A percentile compares a stretch with the other conserved stretches of the same genome.
Evolutionary conservation across 2,113 vertebrate genomes (phyloP).

Genomic region (Falcunculus frontatus): DNA sequence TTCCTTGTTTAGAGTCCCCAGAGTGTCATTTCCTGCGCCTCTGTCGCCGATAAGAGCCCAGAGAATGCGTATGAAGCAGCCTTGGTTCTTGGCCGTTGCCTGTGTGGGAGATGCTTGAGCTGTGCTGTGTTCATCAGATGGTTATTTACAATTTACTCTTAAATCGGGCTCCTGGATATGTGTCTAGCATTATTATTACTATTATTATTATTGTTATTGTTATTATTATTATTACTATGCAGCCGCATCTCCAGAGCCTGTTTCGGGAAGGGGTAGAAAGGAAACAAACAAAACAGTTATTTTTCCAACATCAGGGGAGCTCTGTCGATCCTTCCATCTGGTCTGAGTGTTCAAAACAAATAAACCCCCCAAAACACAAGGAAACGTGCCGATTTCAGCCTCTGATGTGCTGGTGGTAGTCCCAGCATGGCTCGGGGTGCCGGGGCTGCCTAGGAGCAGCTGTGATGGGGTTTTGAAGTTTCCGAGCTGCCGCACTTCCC

Average conservation of each 20-base stretch:
- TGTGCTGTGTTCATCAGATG: background rate
- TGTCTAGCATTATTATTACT: background rate
- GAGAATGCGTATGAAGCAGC: background rate
- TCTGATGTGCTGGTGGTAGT: background rate
- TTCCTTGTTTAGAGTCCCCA: background rate
- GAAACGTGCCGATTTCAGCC: fast-evolving
- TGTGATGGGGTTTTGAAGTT: background rate
- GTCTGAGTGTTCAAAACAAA: background rate
- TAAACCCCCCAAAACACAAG: background rate
- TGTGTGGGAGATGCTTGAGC: background rate
- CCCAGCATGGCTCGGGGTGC: background rate
- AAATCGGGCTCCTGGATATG: background rate
- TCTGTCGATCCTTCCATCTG: background rate
- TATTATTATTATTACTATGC: too few relatives aligned
- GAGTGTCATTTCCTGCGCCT: background rate
- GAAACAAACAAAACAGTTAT: background rate
- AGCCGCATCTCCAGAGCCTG: background rate
- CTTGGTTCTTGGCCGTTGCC: background rate
- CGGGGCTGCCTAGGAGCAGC: background rate
- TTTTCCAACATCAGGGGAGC: background rate
- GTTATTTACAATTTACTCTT: background rate
- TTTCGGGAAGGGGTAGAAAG: background rate
- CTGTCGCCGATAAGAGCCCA: background rate
- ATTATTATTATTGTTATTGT: background rate
- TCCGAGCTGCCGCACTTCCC: background rate